Conservation (phyloP, 1,140 invertebrate genomes). For the Drosophila paulistorum region DNA sequence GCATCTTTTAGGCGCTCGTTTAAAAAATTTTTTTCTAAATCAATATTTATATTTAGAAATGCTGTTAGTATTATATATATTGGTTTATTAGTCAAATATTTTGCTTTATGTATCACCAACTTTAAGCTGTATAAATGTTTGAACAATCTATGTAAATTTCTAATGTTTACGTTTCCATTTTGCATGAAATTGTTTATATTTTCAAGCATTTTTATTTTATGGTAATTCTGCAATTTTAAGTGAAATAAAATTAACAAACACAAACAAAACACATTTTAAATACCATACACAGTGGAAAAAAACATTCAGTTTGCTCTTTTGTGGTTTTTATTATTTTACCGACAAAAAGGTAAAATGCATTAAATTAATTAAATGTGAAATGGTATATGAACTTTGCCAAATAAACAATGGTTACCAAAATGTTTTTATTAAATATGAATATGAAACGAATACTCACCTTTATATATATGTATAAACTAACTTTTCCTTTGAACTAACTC, state of each 20-base stretch:
- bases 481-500: slow-evolving; percentile 2
- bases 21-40: slow-evolving; percentile 1
- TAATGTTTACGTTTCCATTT: slow-evolving; percentile 7
- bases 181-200: slow-evolving; percentile 12
- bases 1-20: slow-evolving; percentile 10
- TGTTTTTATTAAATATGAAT: slow-evolving; percentile 21
- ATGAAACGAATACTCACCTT: slow-evolving; percentile 10
- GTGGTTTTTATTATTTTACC: slow-evolving; percentile 1
- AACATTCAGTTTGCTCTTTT: not conserved
- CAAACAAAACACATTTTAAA: not conserved
- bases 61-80: not conserved
- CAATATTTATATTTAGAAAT: slow-evolving; percentile 15
- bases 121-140: slow-evolving; percentile 25
- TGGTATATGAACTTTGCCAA: not conserved
- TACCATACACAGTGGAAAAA: not conserved
- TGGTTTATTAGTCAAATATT: slow-evolving; percentile 6
- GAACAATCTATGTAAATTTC: slow-evolving; percentile 3
- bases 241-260: not conserved
- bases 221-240: not conserved
- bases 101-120: slow-evolving; percentile 10
- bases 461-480: not conserved
- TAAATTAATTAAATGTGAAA: not conserved
- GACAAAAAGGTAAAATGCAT: not conserved
- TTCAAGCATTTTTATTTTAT: not conserved
- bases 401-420: slow-evolving; percentile 18